Conservation (phyloP, 2,888 invertebrate genomes). For the Matsumyia berberina region DNA sequence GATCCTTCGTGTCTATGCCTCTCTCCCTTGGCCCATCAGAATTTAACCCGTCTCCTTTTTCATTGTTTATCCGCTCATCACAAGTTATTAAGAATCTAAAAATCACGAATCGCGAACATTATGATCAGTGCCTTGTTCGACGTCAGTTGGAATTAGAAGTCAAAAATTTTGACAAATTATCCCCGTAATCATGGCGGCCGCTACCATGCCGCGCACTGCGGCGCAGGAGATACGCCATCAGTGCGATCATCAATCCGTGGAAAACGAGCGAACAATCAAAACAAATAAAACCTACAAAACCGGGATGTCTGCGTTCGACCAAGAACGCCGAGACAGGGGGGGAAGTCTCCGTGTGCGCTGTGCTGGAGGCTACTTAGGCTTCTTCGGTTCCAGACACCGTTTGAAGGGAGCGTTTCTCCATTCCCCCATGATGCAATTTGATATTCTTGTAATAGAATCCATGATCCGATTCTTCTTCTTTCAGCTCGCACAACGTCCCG, state of each 20-base stretch:
- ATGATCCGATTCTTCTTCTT: slow-evolving; percentile 75
- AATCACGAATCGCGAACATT: slow-evolving; percentile 76
- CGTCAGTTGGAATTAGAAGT: slow-evolving; percentile 77
- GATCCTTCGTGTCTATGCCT: not conserved
- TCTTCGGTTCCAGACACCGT: slow-evolving; percentile 47
- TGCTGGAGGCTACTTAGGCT: slow-evolving; percentile 71
- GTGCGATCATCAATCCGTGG: slow-evolving; percentile 71
- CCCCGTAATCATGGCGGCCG: slow-evolving; percentile 67
- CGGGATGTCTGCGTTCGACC: slow-evolving; percentile 57
- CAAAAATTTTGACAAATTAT: slow-evolving; percentile 77
- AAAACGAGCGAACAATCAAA: slow-evolving; percentile 66
- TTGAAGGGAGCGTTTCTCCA: slow-evolving; percentile 27
- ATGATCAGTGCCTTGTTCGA: slow-evolving; percentile 76
- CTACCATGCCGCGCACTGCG: slow-evolving; percentile 43
- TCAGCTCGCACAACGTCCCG: slow-evolving; percentile 47
- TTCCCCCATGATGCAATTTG: slow-evolving; percentile 73
- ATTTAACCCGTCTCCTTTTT: slow-evolving; percentile 64
- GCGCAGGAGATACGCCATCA: slow-evolving; percentile 60
- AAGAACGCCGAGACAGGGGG: slow-evolving; percentile 3
- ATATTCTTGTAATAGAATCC: slow-evolving; percentile 78
- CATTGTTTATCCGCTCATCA: slow-evolving; percentile 76
- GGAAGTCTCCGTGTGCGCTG: slow-evolving; percentile 21
- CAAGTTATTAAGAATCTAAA: slow-evolving; percentile 75
- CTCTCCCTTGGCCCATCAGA: slow-evolving; percentile 11
- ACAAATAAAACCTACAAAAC: slow-evolving; percentile 65